Conservation (phyloP, 2,888 invertebrate genomes). For the Cartodere bifasciata region DNA sequence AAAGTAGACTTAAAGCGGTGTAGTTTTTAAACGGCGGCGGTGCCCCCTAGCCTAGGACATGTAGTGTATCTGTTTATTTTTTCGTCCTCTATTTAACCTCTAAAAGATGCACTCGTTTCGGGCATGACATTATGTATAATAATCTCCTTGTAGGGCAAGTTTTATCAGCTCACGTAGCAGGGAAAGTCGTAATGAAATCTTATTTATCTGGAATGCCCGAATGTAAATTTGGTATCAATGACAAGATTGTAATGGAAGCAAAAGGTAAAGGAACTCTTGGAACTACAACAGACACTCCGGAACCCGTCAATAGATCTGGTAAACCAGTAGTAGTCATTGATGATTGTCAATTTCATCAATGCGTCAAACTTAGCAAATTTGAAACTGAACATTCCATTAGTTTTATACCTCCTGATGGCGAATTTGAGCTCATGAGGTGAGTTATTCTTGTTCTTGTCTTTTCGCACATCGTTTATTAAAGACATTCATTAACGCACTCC, state of each 20-base stretch:
- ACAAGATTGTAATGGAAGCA: slow-evolving; percentile 97
- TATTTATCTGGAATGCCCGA: slow-evolving; percentile 99
- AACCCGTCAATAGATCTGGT: slow-evolving; percentile 77
- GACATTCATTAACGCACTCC: no score
- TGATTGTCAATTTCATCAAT: slow-evolving; percentile 99
- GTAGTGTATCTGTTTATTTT: no score
- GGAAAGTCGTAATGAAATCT: slow-evolving; percentile 99
- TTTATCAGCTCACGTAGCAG: slow-evolving; percentile 96
- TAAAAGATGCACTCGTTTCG: no score
- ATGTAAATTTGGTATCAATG: slow-evolving; percentile 99
- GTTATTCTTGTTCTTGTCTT: slow-evolving; percentile 1
- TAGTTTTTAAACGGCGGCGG: no score
- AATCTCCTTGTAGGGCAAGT: slow-evolving; percentile 65
- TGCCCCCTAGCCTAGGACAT: no score
- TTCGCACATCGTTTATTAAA: no score
- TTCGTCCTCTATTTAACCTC: no score
- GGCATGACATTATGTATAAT: no score
- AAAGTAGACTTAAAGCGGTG: no score
- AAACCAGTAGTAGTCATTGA: slow-evolving; percentile 99
- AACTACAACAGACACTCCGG: slow-evolving; percentile 48
- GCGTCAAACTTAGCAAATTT: slow-evolving; percentile 98
- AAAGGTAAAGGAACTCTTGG: slow-evolving; percentile 66
- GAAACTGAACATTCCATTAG: slow-evolving; percentile 99
- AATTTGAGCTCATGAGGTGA: slow-evolving; percentile 97
- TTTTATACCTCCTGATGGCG: slow-evolving; percentile 99